phyloP scores from a whole-genome alignment of 2,888 invertebrate species.

The Dorcus hopei region DNA sequence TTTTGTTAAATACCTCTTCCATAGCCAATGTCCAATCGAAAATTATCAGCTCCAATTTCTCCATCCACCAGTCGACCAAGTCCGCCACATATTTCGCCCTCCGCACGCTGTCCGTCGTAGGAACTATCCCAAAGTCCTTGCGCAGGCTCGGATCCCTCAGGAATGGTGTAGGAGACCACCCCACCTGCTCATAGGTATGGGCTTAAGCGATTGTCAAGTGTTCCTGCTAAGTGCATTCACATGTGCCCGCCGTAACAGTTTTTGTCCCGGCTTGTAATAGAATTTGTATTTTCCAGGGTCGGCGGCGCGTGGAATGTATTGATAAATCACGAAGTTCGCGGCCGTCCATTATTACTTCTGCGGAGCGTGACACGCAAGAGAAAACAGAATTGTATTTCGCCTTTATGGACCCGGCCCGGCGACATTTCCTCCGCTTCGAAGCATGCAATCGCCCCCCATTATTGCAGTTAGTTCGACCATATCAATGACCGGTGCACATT shows the following conservation, averaged over 20 bases:
- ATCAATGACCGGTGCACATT: constrained; percentile 10
- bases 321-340: constrained; percentile 29
- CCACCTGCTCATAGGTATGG: constrained; percentile 51
- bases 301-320: constrained; percentile 24
- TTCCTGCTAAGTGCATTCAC: constrained; percentile 29
- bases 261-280: constrained; percentile 17
- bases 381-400: constrained; percentile 36
- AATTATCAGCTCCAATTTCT: constrained; percentile 60
- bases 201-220: constrained; percentile 22
- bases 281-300: constrained; percentile 15
- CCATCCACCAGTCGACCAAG: constrained; percentile 70
- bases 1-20: constrained; percentile 52
- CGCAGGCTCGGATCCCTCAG: constrained; percentile 53
- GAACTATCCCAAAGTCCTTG: constrained; percentile 59
- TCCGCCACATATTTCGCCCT: constrained; percentile 56
- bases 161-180: constrained; percentile 55
- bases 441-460: constrained; percentile 26
- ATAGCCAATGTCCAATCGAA: constrained; percentile 57
- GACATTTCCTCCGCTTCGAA: constrained; percentile 4
- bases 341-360: constrained; percentile 33
- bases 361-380: constrained; percentile 31
- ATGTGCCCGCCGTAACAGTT: constrained; percentile 27
- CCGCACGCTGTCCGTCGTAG: constrained; percentile 59
- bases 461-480: constrained; percentile 17
- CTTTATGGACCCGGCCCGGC: constrained; percentile 9